A percentile compares a stretch with the other conserved stretches of the same genome.
These are phyloP conservation scores for Polypedilum pembai DNA, from an alignment of 1,140 invertebrate species.

Conservation along the genomic window DNA sequence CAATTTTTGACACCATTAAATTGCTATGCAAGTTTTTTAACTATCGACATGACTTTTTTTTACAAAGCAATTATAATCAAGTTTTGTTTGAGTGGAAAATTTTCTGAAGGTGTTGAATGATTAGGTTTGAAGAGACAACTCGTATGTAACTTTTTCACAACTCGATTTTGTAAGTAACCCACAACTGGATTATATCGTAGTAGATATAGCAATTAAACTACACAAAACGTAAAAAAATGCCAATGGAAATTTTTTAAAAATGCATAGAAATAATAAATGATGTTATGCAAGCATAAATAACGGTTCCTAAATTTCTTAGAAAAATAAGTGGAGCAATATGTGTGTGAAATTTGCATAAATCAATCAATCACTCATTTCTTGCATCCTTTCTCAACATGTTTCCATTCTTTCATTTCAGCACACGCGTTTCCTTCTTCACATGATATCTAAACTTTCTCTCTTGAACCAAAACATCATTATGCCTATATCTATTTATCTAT, in stretches of 20 bases:
- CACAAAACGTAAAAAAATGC: too few species aligned
- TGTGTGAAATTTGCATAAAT: neutral
- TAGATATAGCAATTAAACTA: neutral
- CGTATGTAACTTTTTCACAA: neutral
- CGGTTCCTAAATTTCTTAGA: neutral
- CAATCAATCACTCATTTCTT: neutral
- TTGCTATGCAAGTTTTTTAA: too few species aligned
- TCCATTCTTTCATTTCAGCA: neutral
- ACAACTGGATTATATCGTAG: neutral
- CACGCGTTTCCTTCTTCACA: slow-evolving; percentile 22
- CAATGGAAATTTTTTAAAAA: slow-evolving; percentile 14
- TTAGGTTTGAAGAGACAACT: neutral
- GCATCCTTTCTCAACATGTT: neutral
- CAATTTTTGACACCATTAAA: too few species aligned
- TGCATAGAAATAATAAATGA: neutral
- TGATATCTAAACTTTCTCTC: neutral
- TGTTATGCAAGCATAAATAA: neutral
- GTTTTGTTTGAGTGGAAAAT: slow-evolving; percentile 20
- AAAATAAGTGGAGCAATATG: neutral
- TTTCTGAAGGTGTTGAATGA: slow-evolving; percentile 20
- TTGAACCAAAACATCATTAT: neutral
- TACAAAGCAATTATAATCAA: neutral
- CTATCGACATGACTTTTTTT: too few species aligned
- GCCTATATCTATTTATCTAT: slow-evolving; percentile 21
- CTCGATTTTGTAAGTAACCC: neutral